These are phyloP conservation scores for Rhagologus leucostigma DNA, from an alignment of 2,113 vertebrate genomes.

Conservation along the genomic window DNA sequence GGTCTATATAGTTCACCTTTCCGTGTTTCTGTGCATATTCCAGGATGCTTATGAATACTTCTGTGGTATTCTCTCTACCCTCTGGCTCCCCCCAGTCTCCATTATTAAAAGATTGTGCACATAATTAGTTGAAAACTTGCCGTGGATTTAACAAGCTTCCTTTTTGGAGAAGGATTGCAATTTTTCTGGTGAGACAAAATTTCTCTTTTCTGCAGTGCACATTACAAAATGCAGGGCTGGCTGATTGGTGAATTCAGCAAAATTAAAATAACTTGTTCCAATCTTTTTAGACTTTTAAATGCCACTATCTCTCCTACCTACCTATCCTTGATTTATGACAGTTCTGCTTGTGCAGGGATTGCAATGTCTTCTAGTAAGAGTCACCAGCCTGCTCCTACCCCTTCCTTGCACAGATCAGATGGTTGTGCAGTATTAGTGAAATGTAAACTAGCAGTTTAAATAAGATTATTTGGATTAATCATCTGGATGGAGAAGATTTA, in stretches of 20 bases:
- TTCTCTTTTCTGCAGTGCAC: background rate
- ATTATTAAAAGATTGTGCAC: background rate
- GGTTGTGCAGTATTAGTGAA: background rate
- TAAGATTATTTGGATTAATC: background rate
- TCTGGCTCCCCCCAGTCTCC: background rate
- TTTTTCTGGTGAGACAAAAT: background rate
- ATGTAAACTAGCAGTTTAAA: constrained; percentile 25
- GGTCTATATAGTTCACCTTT: background rate
- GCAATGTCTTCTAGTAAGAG: background rate
- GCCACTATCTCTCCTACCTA: background rate
- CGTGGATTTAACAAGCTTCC: background rate
- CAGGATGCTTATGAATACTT: background rate
- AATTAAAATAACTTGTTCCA: background rate
- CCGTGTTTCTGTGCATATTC: background rate
- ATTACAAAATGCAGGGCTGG: background rate
- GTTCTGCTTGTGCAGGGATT: background rate
- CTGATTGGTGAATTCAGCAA: background rate
- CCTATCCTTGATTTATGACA: background rate
- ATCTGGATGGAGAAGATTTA: background rate
- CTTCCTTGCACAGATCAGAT: background rate
- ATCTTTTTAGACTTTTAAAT: background rate
- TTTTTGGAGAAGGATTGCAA: background rate
- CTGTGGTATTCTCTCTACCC: background rate
- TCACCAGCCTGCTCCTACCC: background rate
- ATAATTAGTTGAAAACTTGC: background rate